These are phyloP conservation scores for Hemicordylus capensis DNA, from an alignment of 2,113 vertebrate genomes.

Conservation along the genomic window DNA sequence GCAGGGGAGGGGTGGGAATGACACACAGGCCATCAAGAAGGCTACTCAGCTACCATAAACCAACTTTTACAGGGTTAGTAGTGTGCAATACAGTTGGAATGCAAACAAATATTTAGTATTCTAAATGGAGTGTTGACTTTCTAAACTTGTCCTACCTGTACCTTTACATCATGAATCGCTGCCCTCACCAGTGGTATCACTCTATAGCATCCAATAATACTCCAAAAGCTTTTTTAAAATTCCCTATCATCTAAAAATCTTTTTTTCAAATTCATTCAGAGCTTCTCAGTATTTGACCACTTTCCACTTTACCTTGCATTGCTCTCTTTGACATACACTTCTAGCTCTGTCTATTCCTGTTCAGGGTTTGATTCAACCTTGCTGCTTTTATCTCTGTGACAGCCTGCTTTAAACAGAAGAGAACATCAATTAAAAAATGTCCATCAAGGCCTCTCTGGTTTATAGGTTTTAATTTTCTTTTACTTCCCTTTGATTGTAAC, in stretches of 20 bases:
- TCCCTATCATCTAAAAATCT: no score
- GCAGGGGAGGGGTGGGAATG: no score
- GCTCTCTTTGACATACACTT: constrained; percentile 22
- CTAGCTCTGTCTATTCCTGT: constrained; percentile 49
- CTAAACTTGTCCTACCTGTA: constrained; percentile 2
- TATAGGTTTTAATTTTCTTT: constrained; percentile 63
- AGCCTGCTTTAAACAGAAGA: constrained; percentile 30
- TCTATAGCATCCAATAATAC: constrained; percentile 21
- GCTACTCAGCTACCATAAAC: no score
- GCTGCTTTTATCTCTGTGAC: constrained; percentile 52
- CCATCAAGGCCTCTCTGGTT: constrained; percentile 48
- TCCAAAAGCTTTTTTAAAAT: neutral
- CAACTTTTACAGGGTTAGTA: no score
- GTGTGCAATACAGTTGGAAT: no score
- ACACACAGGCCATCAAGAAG: no score
- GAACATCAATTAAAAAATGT: constrained; percentile 50
- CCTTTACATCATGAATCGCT: constrained; percentile 16
- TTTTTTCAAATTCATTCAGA: constrained; percentile 30
- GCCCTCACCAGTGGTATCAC: constrained; percentile 13
- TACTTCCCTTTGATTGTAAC: constrained; percentile 58
- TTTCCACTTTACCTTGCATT: constrained; percentile 19
- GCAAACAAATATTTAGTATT: no score
- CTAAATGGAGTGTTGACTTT: neutral
- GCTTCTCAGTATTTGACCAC: constrained; percentile 14
- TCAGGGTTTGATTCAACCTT: constrained; percentile 38